Conservation (phyloP, 1,140 invertebrate genomes). For the Drosophila cardini region DNA sequence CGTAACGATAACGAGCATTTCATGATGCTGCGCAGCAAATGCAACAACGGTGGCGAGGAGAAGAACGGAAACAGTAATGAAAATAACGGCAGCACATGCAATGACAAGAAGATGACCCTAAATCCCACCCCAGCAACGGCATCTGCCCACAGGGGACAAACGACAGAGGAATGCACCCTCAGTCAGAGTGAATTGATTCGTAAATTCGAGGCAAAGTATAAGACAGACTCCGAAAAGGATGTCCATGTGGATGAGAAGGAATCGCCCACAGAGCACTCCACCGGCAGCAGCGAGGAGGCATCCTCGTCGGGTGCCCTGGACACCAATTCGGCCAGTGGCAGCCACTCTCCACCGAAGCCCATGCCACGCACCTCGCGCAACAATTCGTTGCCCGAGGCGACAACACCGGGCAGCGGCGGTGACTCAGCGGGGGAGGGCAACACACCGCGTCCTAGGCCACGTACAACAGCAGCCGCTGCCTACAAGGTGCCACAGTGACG, state of each 20-base stretch:
- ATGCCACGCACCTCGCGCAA: constrained; percentile 89
- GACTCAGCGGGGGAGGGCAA: constrained; percentile 54
- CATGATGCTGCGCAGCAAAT: constrained; percentile 62
- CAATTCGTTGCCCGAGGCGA: constrained; percentile 87
- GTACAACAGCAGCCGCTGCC: constrained; percentile 87
- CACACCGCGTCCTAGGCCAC: constrained; percentile 89
- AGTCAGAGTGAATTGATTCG: constrained; percentile 66
- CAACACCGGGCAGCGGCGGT: constrained; percentile 20
- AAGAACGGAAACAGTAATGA: constrained; percentile 57
- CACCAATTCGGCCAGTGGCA: constrained; percentile 66
- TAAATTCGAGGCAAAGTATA: constrained; percentile 83
- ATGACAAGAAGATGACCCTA: constrained; percentile 41
- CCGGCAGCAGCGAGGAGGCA: constrained; percentile 76
- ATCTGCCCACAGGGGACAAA: not conserved
- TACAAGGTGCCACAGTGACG: constrained; percentile 76
- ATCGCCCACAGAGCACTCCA: constrained; percentile 75
- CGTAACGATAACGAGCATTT: constrained; percentile 73
- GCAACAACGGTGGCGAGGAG: constrained; percentile 68
- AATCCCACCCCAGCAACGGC: not conserved
- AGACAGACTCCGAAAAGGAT: constrained; percentile 82
- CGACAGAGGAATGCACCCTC: constrained; percentile 54
- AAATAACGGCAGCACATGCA: constrained; percentile 56
- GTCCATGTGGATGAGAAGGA: constrained; percentile 66
- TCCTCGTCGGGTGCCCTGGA: constrained; percentile 63
- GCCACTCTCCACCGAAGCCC: constrained; percentile 89